A percentile compares a stretch with the other conserved stretches of the same genome.
Conservation (phyloP, 2,888 invertebrate genomes). For the Phalera bucephala region DNA sequence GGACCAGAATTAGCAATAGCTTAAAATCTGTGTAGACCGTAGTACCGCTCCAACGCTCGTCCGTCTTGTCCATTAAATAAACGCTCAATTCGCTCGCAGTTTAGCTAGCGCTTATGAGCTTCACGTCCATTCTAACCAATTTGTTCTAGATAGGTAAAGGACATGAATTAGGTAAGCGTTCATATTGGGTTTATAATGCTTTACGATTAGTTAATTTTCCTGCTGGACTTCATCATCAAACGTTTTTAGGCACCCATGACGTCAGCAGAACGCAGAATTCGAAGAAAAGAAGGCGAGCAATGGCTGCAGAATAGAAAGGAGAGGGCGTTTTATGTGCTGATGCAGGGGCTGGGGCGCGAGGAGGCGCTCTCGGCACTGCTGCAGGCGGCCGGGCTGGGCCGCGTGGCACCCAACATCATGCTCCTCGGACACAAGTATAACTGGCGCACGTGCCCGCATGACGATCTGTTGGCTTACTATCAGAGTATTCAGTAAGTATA, state of each 20-base stretch:
- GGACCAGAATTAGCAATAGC: too few relatives aligned
- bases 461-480: slow-evolving; percentile 93
- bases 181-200: too few relatives aligned
- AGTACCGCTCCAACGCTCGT: too few relatives aligned
- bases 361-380: slow-evolving; percentile 90
- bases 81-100: too few relatives aligned
- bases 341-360: slow-evolving; percentile 88
- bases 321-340: slow-evolving; percentile 92
- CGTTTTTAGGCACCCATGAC: slow-evolving; percentile 11
- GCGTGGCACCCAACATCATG: slow-evolving; percentile 91
- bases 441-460: slow-evolving; percentile 87
- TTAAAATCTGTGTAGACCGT: too few relatives aligned
- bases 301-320: slow-evolving; percentile 91
- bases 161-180: too few relatives aligned
- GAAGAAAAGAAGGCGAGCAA: slow-evolving; percentile 79
- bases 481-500: slow-evolving; percentile 95
- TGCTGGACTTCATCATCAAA: too few relatives aligned
- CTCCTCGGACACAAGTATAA: slow-evolving; percentile 97
- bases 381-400: slow-evolving; percentile 94
- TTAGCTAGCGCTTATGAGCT: too few relatives aligned
- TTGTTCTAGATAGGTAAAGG: too few relatives aligned
- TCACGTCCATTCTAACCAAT: too few relatives aligned
- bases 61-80: too few relatives aligned
- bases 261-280: slow-evolving; percentile 7
- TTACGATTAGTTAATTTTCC: too few relatives aligned